phyloP scores from a whole-genome alignment of 2,113 vertebrate genomes.

The Dipodomys spectabilis region DNA sequence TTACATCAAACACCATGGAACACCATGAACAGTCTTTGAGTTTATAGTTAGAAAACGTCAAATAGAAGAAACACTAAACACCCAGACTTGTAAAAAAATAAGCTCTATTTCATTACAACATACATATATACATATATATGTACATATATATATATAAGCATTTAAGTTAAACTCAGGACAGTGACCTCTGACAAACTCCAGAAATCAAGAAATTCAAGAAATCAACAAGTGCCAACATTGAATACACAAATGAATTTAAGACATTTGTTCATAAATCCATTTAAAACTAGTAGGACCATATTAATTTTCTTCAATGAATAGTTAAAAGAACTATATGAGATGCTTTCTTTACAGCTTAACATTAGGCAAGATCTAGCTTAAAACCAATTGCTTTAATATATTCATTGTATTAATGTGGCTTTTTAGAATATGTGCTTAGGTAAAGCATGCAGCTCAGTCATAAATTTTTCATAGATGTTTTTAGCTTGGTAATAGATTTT shows the following conservation, averaged over 20 bases:
- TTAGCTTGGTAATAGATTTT: too few species aligned
- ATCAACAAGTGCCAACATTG: not conserved
- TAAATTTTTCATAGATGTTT: too few species aligned
- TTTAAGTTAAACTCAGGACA: not conserved
- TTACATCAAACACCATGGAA: conserved; percentile 24
- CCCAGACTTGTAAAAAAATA: not conserved
- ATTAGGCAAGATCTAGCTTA: not conserved
- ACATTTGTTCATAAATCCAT: not conserved
- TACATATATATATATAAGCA: not conserved
- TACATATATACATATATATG: not conserved
- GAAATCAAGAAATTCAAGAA: not conserved
- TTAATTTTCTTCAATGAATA: not conserved
- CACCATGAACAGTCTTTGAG: not conserved
- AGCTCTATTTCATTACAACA: not conserved
- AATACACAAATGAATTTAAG: not conserved
- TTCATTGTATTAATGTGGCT: not conserved
- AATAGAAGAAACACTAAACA: conserved; percentile 22
- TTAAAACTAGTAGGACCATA: not conserved
- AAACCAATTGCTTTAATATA: not conserved
- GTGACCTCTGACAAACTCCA: not conserved
- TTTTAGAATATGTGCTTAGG: not conserved
- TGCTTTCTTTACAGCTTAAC: not conserved
- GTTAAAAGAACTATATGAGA: not conserved
- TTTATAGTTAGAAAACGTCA: not conserved
- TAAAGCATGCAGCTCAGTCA: too few species aligned